Conservation (phyloP, 2,113 vertebrate species). For the Chrysemys picta region DNA sequence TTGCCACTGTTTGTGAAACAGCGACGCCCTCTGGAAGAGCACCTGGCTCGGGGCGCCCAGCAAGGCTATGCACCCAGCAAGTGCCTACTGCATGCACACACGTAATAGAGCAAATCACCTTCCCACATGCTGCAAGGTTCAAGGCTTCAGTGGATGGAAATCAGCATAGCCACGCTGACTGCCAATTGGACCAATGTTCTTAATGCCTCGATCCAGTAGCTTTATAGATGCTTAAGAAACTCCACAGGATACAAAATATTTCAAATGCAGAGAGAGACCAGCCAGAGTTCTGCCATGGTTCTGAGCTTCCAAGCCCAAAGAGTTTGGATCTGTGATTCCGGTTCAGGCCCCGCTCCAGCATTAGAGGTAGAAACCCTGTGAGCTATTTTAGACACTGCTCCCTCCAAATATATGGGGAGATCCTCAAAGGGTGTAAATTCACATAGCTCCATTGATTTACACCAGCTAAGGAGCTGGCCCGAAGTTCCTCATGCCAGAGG, state of each 20-base stretch:
- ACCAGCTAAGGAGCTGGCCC: background rate
- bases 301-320: background rate
- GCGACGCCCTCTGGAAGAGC: background rate
- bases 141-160: background rate
- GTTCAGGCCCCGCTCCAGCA: background rate
- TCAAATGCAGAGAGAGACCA: background rate
- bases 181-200: background rate
- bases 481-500: background rate
- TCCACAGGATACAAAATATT: background rate
- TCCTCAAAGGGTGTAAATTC: background rate
- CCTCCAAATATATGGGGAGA: background rate
- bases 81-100: rapidly evolving
- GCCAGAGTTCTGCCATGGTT: background rate
- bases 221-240: background rate
- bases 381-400: background rate
- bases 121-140: background rate
- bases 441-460: background rate
- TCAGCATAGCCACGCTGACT: background rate
- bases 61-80: background rate
- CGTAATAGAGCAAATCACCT: background rate
- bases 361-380: background rate
- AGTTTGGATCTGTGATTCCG: background rate
- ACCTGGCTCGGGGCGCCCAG: background rate
- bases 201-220: background rate
- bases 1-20: constrained; percentile 28